Base-by-base conservation (phyloP, 2,113 vertebrate species). In the Synchiropus splendidus region DNA sequence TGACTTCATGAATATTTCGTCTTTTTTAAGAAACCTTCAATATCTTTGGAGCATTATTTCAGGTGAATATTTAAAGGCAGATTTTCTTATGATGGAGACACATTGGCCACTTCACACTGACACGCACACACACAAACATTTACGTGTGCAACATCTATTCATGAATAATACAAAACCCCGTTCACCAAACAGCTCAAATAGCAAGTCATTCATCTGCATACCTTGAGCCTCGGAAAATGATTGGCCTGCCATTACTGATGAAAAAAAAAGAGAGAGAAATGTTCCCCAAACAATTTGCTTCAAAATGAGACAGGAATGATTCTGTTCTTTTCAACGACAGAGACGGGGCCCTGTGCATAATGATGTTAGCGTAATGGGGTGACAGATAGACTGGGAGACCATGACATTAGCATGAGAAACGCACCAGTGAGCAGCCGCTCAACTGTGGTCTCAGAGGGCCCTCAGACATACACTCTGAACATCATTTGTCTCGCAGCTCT, bases 391-490 rank as follows among this genome's bases (percentile, higher is more conserved):
- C 81, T 74, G 66, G 75, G 75, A 74, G 77, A 83, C 76, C 80
- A 66, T 87, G 84, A 81, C 82, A 84, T 86, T 84, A 83, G 80
- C 82, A 83, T 78, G 78, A 84, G 80, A 84, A 78, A 84, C 78
- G 80, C 83, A 74, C 81, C 79, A 84, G 79, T 63, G 80, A 83
- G 80, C 83, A 85, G 62, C 65, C 69, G 62, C 74, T 83, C 79
- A 82, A 74, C 80, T 80, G 74, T 82, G 82, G 65, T 81, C 80
- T 78, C 73, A 63, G 75, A 81, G 76, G 80, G 69, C 78, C 77
- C 74, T 72, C 66, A 80, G 68, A 81, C 71, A 70, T 64, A 64
- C 71, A 73, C 61, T 57, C 51, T 50, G 62, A 68, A 75, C 77
- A 75, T 63, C 74, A 64, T 71, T 75, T 71, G 57, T 75, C 75